Conservation (phyloP, 2,888 invertebrate species). For the Erpobdella octoculata region DNA sequence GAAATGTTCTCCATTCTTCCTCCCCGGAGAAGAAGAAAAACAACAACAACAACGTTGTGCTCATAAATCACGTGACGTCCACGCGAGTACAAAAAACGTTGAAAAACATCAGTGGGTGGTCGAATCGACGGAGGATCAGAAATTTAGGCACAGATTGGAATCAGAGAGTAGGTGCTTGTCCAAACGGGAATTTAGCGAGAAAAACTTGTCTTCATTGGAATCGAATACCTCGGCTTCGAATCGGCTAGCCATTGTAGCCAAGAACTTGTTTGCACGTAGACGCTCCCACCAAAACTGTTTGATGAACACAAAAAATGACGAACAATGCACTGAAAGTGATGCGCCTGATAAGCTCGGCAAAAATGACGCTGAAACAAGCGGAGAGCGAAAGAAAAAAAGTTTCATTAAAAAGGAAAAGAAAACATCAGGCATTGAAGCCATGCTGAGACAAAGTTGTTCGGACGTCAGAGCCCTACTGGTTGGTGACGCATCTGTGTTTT, state of each 20-base stretch:
- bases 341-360: background rate
- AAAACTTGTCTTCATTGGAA: background rate
- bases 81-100: too few relatives aligned
- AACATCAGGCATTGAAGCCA: constrained; percentile 14
- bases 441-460: constrained; percentile 22
- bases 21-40: background rate
- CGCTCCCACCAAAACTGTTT: constrained; percentile 22
- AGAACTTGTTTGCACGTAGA: constrained; percentile 16
- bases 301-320: constrained; percentile 14
- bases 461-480: constrained; percentile 16
- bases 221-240: background rate
- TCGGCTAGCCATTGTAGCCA: constrained; percentile 5
- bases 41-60: too few relatives aligned
- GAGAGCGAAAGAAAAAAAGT: background rate
- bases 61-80: too few relatives aligned
- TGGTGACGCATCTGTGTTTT: constrained; percentile 9
- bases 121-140: background rate
- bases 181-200: background rate
- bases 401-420: constrained; percentile 8
- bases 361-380: background rate
- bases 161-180: background rate
- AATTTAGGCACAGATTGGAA: constrained; percentile 8
- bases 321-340: background rate
- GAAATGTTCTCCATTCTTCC: background rate
- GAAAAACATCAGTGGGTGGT: too few relatives aligned